Evolutionary conservation across 1,140 invertebrate genomes (phyloP).

Genomic region (Coelopa frigida): DNA sequence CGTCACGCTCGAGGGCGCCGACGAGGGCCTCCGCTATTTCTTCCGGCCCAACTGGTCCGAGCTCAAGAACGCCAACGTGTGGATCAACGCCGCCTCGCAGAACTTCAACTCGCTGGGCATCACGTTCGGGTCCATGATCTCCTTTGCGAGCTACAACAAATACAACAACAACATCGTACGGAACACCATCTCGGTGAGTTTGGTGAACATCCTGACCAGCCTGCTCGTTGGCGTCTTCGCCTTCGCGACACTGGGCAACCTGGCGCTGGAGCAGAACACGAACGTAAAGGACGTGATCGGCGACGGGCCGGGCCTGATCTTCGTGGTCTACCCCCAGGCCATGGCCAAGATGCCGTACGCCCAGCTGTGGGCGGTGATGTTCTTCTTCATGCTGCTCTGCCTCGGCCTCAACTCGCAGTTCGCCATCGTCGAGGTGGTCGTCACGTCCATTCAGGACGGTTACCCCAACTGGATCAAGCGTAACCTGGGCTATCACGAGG

Average conservation of each 20-base stretch:
- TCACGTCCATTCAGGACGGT: conserved; percentile 85
- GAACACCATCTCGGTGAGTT: conserved; percentile 73
- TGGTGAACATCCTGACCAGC: conserved; percentile 76
- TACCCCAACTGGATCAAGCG: conserved; percentile 77
- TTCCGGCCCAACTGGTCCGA: conserved; percentile 82
- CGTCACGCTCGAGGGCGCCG: conserved; percentile 72
- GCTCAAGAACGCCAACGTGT: conserved; percentile 73
- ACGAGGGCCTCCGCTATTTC: conserved; percentile 72
- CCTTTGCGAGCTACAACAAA: conserved; percentile 91
- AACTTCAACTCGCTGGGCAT: conserved; percentile 90
- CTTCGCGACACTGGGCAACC: conserved; percentile 81
- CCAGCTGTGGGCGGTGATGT: conserved; percentile 77
- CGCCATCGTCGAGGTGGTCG: conserved; percentile 84
- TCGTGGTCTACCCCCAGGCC: conserved; percentile 84
- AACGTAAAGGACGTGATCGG: conserved; percentile 72
- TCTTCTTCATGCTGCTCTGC: conserved; percentile 86
- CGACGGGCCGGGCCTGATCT: conserved; percentile 80
- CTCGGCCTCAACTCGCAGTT: conserved; percentile 87
- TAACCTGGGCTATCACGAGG: conserved; percentile 75
- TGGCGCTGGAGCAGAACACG: conserved; percentile 71
- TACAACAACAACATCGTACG: conserved; percentile 84
- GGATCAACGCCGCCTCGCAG: conserved; percentile 87
- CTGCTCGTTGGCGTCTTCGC: conserved; percentile 79
- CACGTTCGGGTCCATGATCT: conserved; percentile 87
- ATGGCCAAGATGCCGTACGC: conserved; percentile 81